phyloP scores from a whole-genome alignment of 2,797 vertebrate genomes.

The Myotis pilosus region DNA sequence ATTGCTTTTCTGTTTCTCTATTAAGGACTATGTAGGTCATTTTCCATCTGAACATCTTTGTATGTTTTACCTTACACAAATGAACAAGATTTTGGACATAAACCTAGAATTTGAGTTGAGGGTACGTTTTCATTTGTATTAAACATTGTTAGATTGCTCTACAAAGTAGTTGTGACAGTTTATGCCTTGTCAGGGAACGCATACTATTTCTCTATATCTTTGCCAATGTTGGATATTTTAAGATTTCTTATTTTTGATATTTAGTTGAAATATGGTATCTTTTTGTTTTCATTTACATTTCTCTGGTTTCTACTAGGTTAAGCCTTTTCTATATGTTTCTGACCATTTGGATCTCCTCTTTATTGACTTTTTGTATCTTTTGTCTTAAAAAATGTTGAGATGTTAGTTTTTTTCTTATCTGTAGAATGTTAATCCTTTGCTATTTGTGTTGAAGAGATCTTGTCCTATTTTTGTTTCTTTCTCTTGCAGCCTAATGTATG shows the following conservation, averaged over 20 bases:
- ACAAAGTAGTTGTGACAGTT: constrained; percentile 8
- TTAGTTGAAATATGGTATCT: not conserved
- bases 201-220: constrained; percentile 24
- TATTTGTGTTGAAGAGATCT: constrained; percentile 26
- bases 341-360: not conserved
- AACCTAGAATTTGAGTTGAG: not conserved
- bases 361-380: not conserved
- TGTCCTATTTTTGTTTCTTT: constrained; percentile 12
- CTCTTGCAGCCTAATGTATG: constrained; percentile 13
- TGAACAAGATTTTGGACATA: constrained; percentile 29
- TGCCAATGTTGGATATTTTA: not conserved
- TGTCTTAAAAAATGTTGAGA: not conserved
- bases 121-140: constrained; percentile 4
- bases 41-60: constrained; percentile 32
- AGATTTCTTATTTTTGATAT: constrained; percentile 43
- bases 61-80: not conserved
- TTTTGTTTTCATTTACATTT: constrained; percentile 47
- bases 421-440: not conserved
- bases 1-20: not conserved
- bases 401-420: constrained; percentile 1
- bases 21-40: not conserved
- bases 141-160: constrained; percentile 34
- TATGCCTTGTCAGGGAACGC: constrained; percentile 9
- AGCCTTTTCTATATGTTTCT: constrained; percentile 17
- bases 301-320: not conserved